Conservation (phyloP, 2,113 vertebrate species). For the Calidris pygmaea region DNA sequence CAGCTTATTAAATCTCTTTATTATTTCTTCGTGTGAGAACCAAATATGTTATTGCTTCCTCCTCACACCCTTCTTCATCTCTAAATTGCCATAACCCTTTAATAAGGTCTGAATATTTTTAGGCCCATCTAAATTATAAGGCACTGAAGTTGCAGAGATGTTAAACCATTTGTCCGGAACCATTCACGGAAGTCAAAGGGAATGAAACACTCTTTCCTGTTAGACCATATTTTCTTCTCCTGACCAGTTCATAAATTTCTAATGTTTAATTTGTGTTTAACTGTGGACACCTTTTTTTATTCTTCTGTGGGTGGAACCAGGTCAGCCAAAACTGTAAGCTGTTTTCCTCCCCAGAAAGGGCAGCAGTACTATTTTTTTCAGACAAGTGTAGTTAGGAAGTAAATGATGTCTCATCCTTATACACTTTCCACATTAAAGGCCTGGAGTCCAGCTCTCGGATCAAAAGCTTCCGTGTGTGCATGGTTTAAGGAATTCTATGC, state of each 20-base stretch:
- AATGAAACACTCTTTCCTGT: neutral
- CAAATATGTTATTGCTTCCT: neutral
- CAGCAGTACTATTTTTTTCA: neutral
- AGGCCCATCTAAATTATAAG: neutral
- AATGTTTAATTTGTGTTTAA: slow-evolving; percentile 5
- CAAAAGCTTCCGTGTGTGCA: neutral
- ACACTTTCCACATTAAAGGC: neutral
- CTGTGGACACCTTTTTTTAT: neutral
- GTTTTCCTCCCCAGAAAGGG: neutral
- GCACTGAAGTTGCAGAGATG: neutral
- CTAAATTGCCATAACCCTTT: neutral
- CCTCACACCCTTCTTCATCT: neutral
- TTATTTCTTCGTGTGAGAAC: neutral
- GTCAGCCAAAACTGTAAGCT: slow-evolving; percentile 16
- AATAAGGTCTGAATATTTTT: slow-evolving; percentile 3
- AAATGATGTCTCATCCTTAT: neutral
- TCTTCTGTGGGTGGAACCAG: slow-evolving; percentile 7
- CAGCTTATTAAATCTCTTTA: slow-evolving; percentile 8
- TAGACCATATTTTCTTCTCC: neutral
- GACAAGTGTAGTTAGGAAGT: neutral
- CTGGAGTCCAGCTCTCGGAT: neutral
- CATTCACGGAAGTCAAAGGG: neutral
- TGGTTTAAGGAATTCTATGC: neutral
- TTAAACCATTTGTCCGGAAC: neutral
- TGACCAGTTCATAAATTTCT: neutral